A percentile compares a stretch with the other conserved stretches of the same genome.
These are phyloP conservation scores for Coremacera marginata DNA, from an alignment of 2,888 invertebrate species.

Conservation along the genomic window DNA sequence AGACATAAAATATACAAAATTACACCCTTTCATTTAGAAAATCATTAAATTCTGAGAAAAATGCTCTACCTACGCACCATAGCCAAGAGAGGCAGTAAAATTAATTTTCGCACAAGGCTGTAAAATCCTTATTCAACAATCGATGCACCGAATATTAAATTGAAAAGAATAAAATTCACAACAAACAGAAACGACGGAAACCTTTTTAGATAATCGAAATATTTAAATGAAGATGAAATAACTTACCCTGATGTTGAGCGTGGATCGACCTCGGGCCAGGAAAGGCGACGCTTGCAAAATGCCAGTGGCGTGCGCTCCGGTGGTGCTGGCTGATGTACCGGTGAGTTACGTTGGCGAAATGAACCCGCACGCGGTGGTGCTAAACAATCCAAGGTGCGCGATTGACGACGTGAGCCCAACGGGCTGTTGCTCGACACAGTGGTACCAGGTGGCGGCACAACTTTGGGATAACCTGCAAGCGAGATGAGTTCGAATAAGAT, in stretches of 20 bases:
- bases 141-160: neutral
- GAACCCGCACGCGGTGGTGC: constrained; percentile 74
- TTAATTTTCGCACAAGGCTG: neutral
- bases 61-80: no score
- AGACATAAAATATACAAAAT: no score
- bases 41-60: no score
- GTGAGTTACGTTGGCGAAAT: constrained; percentile 70
- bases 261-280: constrained; percentile 89
- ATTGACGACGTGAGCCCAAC: constrained; percentile 64
- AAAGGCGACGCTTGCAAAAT: constrained; percentile 82
- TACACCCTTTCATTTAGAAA: no score
- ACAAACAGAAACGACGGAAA: neutral
- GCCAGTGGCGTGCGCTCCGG: constrained; percentile 78
- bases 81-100: no score
- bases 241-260: constrained; percentile 86
- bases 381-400: constrained; percentile 78
- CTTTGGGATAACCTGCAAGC: constrained; percentile 77
- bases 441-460: constrained; percentile 75
- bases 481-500: neutral
- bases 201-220: neutral
- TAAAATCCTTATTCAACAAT: neutral
- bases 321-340: constrained; percentile 66
- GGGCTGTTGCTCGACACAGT: constrained; percentile 65
- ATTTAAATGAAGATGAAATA: neutral
- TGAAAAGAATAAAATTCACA: neutral